Conservation (phyloP, 1,140 invertebrate species). For the Trinorchestia longiramus region DNA sequence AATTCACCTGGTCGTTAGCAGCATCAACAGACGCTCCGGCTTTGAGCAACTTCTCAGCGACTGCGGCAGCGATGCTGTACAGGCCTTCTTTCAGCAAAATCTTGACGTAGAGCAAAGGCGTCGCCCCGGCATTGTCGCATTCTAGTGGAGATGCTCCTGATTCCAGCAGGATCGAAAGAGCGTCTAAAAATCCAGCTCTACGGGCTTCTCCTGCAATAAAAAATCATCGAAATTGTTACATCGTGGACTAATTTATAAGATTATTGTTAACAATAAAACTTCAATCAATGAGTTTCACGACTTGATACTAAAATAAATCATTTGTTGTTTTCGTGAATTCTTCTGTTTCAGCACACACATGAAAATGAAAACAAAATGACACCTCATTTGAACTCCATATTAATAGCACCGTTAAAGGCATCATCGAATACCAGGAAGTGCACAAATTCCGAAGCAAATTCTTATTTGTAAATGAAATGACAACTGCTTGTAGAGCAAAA, state of each 20-base stretch:
- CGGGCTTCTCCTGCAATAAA: slow-evolving; percentile 58
- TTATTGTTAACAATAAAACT: too few species aligned
- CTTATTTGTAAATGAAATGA: not conserved
- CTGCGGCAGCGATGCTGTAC: slow-evolving; percentile 67
- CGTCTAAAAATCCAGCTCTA: slow-evolving; percentile 58
- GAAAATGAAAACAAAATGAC: not conserved
- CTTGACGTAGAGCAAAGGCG: slow-evolving; percentile 70
- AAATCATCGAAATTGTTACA: too few species aligned
- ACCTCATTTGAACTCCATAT: not conserved
- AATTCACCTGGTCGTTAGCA: slow-evolving; percentile 66
- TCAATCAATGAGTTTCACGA: too few species aligned
- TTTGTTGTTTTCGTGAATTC: too few species aligned
- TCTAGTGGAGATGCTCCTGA: slow-evolving; percentile 70
- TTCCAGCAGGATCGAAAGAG: slow-evolving; percentile 68
- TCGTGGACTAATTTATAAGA: too few species aligned
- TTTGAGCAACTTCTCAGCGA: slow-evolving; percentile 68
- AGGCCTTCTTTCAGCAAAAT: slow-evolving; percentile 68
- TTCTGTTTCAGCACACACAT: too few species aligned
- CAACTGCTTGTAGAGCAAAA: not conserved
- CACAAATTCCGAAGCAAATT: not conserved
- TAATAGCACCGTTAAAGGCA: not conserved
- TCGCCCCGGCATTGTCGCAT: slow-evolving; percentile 71
- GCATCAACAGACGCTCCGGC: slow-evolving; percentile 68
- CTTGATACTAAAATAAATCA: too few species aligned
- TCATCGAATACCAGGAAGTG: not conserved